A percentile compares a stretch with the other conserved stretches of the same genome.
Conservation (phyloP, 2,888 invertebrate genomes). For the Nezara viridula region DNA sequence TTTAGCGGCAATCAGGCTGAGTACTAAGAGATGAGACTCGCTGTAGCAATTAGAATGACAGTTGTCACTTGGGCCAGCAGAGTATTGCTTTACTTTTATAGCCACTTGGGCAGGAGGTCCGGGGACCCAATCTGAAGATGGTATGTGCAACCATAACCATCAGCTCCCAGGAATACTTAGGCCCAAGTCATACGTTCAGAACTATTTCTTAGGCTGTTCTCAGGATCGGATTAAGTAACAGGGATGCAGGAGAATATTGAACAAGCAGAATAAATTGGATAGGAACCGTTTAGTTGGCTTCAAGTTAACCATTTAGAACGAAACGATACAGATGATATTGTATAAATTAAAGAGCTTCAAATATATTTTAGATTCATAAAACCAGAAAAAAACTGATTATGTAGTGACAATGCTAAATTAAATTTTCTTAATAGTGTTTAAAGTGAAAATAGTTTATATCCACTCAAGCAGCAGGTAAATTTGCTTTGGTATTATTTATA, state of each 20-base stretch:
- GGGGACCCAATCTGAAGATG: neutral
- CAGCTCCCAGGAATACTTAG: neutral
- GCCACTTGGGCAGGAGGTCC: neutral
- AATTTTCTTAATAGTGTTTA: no score
- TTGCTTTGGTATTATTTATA: no score
- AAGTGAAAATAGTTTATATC: no score
- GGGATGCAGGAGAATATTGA: neutral
- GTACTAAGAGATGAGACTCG: neutral
- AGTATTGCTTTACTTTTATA: slow-evolving; percentile 10
- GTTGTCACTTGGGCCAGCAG: neutral
- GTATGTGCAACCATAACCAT: neutral
- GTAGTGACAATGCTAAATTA: no score
- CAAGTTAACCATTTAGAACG: no score
- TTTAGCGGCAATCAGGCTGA: neutral
- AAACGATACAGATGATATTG: no score
- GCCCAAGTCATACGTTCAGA: no score
- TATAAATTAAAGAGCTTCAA: no score
- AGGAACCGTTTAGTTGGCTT: no score
- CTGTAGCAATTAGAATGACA: neutral
- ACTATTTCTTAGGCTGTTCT: neutral
- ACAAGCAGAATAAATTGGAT: neutral
- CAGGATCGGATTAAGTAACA: neutral
- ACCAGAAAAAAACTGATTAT: no score
- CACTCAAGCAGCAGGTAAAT: no score
- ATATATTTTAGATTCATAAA: no score